Evolutionary conservation across 2,888 invertebrate genomes (phyloP), one percentile per base, ranked within the genome.

Genomic region (Clistopyga incitator): DNA sequence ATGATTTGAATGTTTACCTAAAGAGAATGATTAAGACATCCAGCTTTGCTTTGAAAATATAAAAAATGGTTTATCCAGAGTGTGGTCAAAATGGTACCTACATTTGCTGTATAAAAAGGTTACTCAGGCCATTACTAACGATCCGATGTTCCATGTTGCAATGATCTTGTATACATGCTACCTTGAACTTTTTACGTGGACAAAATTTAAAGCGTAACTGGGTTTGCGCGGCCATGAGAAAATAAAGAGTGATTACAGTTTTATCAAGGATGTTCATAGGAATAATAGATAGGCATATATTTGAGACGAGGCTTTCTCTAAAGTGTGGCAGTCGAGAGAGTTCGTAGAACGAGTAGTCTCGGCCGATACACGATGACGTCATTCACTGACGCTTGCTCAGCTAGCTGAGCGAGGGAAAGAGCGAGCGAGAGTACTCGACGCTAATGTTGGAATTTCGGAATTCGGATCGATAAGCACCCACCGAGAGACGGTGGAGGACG

Each of bases 401-500:
- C 86, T 81, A 67, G 67, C 61, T 67, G 68, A 45, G 67, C 79
- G 83, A 78, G 64, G 81, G 81, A 81, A 78, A 84, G 77, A 84
- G 80, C 70, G 74, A 77, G 81, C 47, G 78, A 78, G 84, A 75
- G 77, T 79, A 81, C 86, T 86, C 82, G 86, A 83, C 82, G 84
- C 80, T 86, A 86, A 86, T 84, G 84, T 79, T 82, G 84, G 85
- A 86, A 86, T 86, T 86, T 86, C 80, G 84, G 86, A 86, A 86
- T 86, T 81, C 67, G 78, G 82, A 86, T 86, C 86, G 86, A 86
- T 86, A 83, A 80, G 72, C 77, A 65, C 77, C 68, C 76, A 71
- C 80, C 82, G 77, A 82, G 74, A 78, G 78, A 78, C 67, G 72
- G 80, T 67, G 80, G 76, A 74, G 78, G 50, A 74, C 78, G 77